Conservation (phyloP, 2,113 vertebrate genomes). For the Parus major region DNA sequence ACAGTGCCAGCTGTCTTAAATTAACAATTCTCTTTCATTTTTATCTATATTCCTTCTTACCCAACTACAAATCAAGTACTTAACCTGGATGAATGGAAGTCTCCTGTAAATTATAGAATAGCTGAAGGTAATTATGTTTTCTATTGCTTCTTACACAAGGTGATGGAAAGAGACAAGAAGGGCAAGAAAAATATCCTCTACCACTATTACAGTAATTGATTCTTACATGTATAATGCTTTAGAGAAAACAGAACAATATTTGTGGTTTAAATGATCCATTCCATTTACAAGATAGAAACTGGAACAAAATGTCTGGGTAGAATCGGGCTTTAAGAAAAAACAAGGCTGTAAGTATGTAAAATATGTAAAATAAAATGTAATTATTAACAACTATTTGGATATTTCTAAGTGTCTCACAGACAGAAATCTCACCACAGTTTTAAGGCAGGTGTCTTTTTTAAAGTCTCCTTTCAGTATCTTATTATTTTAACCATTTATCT, state of each 20-base stretch:
- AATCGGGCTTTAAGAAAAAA: neutral
- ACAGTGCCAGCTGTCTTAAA: neutral
- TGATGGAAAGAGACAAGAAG: neutral
- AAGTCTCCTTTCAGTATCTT: neutral
- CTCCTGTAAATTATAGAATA: neutral
- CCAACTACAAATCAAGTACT: neutral
- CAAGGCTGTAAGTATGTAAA: neutral
- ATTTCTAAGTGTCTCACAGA: neutral
- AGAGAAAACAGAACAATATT: neutral
- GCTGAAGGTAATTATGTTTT: neutral
- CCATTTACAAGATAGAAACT: neutral
- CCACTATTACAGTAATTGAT: neutral
- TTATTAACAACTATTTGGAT: neutral
- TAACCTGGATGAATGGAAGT: neutral
- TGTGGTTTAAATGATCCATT: neutral
- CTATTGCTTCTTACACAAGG: neutral
- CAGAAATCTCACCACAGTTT: neutral
- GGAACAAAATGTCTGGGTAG: neutral
- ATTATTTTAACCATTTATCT: slow-evolving; percentile 20
- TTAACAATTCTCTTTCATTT: neutral
- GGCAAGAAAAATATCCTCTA: neutral
- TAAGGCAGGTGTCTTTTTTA: neutral
- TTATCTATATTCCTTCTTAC: neutral
- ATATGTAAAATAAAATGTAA: neutral
- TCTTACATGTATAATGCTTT: neutral